Base-by-base conservation (phyloP, 2,797 vertebrate species). In the Hydrocynus forskahlii region DNA sequence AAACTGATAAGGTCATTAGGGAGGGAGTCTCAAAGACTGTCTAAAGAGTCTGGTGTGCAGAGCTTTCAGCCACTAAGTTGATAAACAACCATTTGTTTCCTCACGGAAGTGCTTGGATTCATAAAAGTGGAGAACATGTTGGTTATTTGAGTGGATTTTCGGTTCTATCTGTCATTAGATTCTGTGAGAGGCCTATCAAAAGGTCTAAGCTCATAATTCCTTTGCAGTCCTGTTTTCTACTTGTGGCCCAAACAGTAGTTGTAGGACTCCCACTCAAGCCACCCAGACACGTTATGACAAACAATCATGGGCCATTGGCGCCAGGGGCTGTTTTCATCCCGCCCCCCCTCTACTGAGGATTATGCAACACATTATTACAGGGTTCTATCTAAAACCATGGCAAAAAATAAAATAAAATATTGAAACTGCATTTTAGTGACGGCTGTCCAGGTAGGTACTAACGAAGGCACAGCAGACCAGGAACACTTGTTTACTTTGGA, bases 211-310 rank as follows among this genome's bases (percentile, higher is more conserved):
- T 23, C 43, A 69, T 48, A 14, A 69, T 48, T 25, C 12, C 17
- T 69, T 1, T 69, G 67, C 67, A 25, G 21, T 25, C 43, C 8
- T 45, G 0, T 69, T 48, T 48, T 45, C 40, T 69, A 25, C 43
- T 48, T 29, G 21, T 62, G 59, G 62, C n/a, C 13, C 13, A 2
- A 16, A 52, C 10, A 13, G 40, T 52, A 25, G 16, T 50, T 16
- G 68, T 50, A 50, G 5, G 21, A 25, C 19, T 52, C 45, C n/a
- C n/a, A 50, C 45, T 48, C 67, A 50, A 52, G 68, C 16, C n/a
- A 70, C 48, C 45, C 68, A 70, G 35, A 70, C 21, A 70, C 45
- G 52, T 52, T 70, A 70, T 52, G 29, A 64, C 45, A 70, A 50
- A 70, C 12, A 16, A 25, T 50, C 43, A 25, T 29, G 7, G 21